Percentiles rank a stretch among this genome's conserved stretches.
phyloP scores from a whole-genome alignment of 53 echinoderm and acorn worm species.

The Patiria pectinifera region DNA sequence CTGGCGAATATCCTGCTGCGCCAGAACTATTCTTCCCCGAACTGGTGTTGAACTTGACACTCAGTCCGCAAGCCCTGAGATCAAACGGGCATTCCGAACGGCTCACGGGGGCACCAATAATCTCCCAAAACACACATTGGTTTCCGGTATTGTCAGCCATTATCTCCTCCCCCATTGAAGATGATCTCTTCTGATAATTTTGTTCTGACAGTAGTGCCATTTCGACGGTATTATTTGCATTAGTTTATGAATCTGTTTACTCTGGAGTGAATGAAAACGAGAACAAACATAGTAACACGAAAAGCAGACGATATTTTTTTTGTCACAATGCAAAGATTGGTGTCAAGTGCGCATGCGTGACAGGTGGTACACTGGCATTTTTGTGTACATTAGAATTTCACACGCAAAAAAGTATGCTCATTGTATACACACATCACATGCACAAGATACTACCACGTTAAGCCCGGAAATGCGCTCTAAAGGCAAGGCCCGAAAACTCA shows the following conservation, averaged over 20 bases:
- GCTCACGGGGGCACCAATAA: background rate
- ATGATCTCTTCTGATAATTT: constrained; percentile 31
- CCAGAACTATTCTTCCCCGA: constrained; percentile 3
- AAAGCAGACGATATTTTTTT: constrained; percentile 25
- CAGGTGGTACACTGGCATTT: constrained; percentile 49
- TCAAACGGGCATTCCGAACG: constrained; percentile 5
- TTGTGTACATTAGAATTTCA: constrained; percentile 62
- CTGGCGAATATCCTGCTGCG: constrained; percentile 14
- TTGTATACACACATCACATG: constrained; percentile 17
- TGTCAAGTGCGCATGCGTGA: constrained; percentile 52
- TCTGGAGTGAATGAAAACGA: background rate
- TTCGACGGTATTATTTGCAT: constrained; percentile 2
- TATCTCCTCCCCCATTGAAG: constrained; percentile 33
- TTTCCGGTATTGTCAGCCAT: constrained; percentile 31
- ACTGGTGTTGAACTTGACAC: constrained; percentile 49
- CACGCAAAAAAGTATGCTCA: constrained; percentile 43
- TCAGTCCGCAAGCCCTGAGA: background rate
- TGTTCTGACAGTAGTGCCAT: background rate
- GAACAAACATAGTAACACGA: background rate
- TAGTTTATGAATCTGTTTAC: constrained; percentile 24
- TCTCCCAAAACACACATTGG: constrained; percentile 16
- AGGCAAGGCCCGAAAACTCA: constrained; percentile 77
- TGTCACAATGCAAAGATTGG: constrained; percentile 7
- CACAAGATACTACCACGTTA: constrained; percentile 1
- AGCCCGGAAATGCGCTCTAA: constrained; percentile 71